Base-by-base conservation (phyloP, 2,888 invertebrate genomes). In the Erebia epiphron region DNA sequence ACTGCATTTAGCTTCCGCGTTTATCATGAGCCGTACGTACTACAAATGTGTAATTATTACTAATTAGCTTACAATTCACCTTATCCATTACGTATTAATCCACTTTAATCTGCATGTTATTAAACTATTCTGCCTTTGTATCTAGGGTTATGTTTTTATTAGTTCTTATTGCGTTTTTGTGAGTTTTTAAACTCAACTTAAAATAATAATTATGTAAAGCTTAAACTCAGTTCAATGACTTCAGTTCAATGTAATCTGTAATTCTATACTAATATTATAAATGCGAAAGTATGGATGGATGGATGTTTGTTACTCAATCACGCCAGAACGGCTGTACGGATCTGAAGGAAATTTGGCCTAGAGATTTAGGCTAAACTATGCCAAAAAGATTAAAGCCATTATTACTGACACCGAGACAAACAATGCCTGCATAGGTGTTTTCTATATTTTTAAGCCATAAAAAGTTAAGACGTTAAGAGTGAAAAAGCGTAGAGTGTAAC, bases 1-100 rank as follows among this genome's bases (percentile, higher is more conserved):
- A 62, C 54, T 60, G 74, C 72, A 66, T 63, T 67, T 63, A 65
- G 68, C 72, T 77, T 78, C 76, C 77, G 74, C 77, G 72, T 75
- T 73, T 74, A 72, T 72, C 68, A 75, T 71, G 61, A 72, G 69
- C 64, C 68, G 70, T 69, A 68, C 67, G 65, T 61, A 70, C 68
- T 72, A 70, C 56, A 71, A 61, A 65, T 70, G 68, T 72, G 70
- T 74, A 72, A 72, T 35, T 35, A 35, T 0, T 35, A 26, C 5
- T 35, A 35, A 35, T 74, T 72, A 72, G 21, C 21, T 56, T 56
- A 52, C 58, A 52, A 21, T 56, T 21, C 3, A 54, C 60, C 26
- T 71, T 57, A 68, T 58, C 18, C 71, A 54, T 67, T 54, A 65
- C 62, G 54, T 64, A 65, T 72, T 68, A 70, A 71, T 62, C 62